These are phyloP conservation scores for Pipra filicauda DNA, from an alignment of 2,113 vertebrate genomes.

Conservation along the genomic window DNA sequence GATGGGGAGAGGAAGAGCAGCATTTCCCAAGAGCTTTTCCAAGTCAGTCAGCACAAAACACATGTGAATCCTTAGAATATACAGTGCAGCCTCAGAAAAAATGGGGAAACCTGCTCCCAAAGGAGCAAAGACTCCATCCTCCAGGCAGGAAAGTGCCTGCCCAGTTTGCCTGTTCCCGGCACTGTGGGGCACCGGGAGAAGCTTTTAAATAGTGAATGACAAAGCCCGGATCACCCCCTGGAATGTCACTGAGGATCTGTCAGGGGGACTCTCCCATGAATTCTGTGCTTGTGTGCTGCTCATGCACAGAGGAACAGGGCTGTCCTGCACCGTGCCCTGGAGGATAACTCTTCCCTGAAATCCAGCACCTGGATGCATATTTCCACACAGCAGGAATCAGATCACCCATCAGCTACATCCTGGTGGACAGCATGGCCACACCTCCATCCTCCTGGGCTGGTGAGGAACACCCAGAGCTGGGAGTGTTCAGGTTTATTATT, in stretches of 20 bases:
- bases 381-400: not conserved
- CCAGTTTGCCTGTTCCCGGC: not conserved
- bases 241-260: not conserved
- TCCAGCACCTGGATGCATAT: rapidly evolving
- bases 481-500: not conserved
- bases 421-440: not conserved
- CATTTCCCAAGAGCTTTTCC: not conserved
- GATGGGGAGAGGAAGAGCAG: not conserved
- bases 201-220: not conserved
- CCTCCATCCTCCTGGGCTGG: not conserved
- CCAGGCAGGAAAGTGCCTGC: not conserved
- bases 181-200: not conserved
- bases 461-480: not conserved
- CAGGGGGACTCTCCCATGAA: not conserved
- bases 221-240: not conserved
- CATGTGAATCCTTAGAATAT: rapidly evolving
- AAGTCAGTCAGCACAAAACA: not conserved
- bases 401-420: rapidly evolving
- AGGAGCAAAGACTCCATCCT: not conserved
- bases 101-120: not conserved
- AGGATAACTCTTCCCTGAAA: not conserved
- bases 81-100: too few species aligned
- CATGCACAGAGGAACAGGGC: not conserved
- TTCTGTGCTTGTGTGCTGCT: not conserved
- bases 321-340: not conserved